phyloP scores from a whole-genome alignment of 2,888 invertebrate genomes.

The Drepanosiphum platanoidis region DNA sequence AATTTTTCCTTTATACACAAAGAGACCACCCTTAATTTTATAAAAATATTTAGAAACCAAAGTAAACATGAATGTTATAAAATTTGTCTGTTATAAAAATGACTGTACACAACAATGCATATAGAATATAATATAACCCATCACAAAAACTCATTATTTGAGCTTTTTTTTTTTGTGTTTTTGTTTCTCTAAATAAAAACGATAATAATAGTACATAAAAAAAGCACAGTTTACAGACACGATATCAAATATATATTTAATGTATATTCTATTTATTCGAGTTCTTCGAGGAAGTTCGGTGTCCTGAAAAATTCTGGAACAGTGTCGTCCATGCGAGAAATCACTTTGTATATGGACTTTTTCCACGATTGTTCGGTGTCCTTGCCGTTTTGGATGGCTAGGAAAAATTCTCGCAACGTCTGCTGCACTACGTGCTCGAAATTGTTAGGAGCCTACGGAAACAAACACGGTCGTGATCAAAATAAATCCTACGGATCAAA shows the following conservation, averaged over 20 bases:
- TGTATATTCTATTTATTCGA: conserved; percentile 76
- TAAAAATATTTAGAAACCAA: conserved; percentile 55
- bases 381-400: conserved; percentile 94
- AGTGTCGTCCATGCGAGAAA: conserved; percentile 97
- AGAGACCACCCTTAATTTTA: conserved; percentile 57
- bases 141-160: conserved; percentile 58
- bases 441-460: conserved; percentile 89
- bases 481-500: no score
- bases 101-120: conserved; percentile 61
- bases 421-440: conserved; percentile 98
- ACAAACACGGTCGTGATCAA: not conserved
- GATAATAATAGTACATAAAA: conserved; percentile 54
- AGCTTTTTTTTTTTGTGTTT: conserved; percentile 63
- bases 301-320: conserved; percentile 99
- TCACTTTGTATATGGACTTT: conserved; percentile 99
- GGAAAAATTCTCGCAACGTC: conserved; percentile 98
- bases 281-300: conserved; percentile 98
- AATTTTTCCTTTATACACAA: conserved; percentile 56
- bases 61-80: conserved; percentile 59
- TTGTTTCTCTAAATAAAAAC: conserved; percentile 60
- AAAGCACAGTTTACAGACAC: conserved; percentile 62
- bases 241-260: conserved; percentile 32
- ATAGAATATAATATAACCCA: conserved; percentile 63
- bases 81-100: conserved; percentile 61
- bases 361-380: conserved; percentile 99